A percentile compares a stretch with the other conserved stretches of the same genome.
phyloP scores from a whole-genome alignment of 2,113 vertebrate genomes.

The Ginglymostoma cirratum region DNA sequence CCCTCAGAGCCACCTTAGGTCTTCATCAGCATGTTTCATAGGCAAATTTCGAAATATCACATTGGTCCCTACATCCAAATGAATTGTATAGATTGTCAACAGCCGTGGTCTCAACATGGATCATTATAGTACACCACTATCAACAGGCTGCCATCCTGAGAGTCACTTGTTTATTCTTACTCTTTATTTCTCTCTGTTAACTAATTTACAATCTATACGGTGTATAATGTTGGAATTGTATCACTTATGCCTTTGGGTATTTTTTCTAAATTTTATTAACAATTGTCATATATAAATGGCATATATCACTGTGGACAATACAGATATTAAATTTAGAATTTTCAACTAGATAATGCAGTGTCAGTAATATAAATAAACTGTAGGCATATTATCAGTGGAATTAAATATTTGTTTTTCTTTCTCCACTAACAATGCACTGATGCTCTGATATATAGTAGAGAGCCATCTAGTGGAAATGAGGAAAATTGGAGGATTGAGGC shows the following conservation, averaged over 20 bases:
- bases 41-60: too few relatives aligned
- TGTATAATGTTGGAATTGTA: background rate
- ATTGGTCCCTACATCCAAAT: too few relatives aligned
- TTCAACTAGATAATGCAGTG: background rate
- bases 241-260: background rate
- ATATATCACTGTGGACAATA: background rate
- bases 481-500: background rate
- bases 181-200: too few relatives aligned
- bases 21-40: too few relatives aligned
- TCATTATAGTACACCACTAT: too few relatives aligned
- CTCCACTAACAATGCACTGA: background rate
- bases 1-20: too few relatives aligned
- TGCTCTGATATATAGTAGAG: background rate
- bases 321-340: background rate
- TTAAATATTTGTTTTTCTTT: background rate
- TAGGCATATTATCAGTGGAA: background rate
- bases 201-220: too few relatives aligned
- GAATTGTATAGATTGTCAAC: too few relatives aligned
- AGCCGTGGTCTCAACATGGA: too few relatives aligned
- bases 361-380: background rate
- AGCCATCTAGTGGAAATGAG: slow-evolving; percentile 6
- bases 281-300: background rate
- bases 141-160: too few relatives aligned
- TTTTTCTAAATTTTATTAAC: background rate
- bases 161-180: too few relatives aligned